Evolutionary conservation across 1,140 invertebrate species (phyloP), one percentile per base, ranked within the genome.

Genomic region (Trissolcus basalis): DNA sequence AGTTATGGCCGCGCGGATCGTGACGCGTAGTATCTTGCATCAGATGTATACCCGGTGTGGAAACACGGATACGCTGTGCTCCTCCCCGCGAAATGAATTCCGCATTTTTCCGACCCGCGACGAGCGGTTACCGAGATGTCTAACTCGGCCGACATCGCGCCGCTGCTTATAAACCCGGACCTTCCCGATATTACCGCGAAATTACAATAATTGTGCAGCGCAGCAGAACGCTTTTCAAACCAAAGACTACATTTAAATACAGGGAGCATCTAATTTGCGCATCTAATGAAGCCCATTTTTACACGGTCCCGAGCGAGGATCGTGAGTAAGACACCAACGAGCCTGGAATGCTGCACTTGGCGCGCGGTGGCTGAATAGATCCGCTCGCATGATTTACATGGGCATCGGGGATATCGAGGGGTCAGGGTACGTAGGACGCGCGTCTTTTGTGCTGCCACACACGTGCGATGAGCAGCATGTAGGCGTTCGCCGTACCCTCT

Each of bases 11-110:
- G n/a, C n/a, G 79, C 74, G 71, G 81, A 81, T 87, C 86, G 86
- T 87, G 85, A 87, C 83, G 84, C 77, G 80, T 77, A 80, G 78
- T 86, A 86, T 87, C 85, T 86, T 83, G 81, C 84, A 87, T 87
- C 86, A 81, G 82, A 85, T 86, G 85, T 86, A 86, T 82, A 81
- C 80, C 81, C 84, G 85, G 85, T 85, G 86, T 84, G 83, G 83
- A 86, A 86, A 86, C 85, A 87, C 80, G 85, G 77, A 86, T 86
- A 86, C 83, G 80, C 71, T 60, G 7, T 56, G n/a, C n/a, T 64
- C 65, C 55, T 68, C 58, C 67, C 44, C 45, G 56, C 45, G 49
- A 60, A 71, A 72, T 56, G 48, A 45, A 63, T 60, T 63, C 48
- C 15, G 44, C 27, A 63, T 48, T 61, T 70, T 43, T 43, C 39